Base-by-base conservation (phyloP, 2,888 invertebrate species). In the Tyria jacobaeae region DNA sequence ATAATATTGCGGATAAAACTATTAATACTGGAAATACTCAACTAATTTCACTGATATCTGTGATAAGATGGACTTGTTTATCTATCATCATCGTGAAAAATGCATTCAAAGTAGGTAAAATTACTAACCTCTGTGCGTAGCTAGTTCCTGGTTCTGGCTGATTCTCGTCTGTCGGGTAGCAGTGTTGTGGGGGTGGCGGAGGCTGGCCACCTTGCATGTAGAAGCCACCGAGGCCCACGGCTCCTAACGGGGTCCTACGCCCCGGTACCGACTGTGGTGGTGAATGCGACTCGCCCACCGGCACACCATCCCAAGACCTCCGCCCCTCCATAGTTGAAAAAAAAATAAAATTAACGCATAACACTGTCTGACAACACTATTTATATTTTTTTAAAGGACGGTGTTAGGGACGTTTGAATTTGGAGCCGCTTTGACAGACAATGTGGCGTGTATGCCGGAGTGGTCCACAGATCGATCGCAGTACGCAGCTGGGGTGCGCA, bases 151-250 rank as follows among this genome's bases (percentile, higher is more conserved):
- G 95, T 84, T 96, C 96, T 0, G 96, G 96, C 84, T 96, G 96
- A 85, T 97, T 97, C 86, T 97, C 97, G 82, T 97, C 97, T 6
- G 96, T 96, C 86, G 91, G 93, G 64, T 91, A 93, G 84, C 89
- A 95, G 89, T 82, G 96, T 84, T 95, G 95, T 41, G 94, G 94
- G 68, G 92, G 89, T 35, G 87, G 89, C 78, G 91, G 90, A 71
- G 94, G 91, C 85, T 94, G 94, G 57, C 95, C 95, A 66, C 94
- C 94, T 84, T 97, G 97, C 87, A 97, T 97, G 90, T 97, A 97
- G 89, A 97, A 97, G n/a, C 97, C 97, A 27, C 97, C 97, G 34
- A 98, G 94, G 17, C 97, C 97, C 27, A 98, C 97, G 7, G 97
- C 96, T 14, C 97, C 97, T 59, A 98, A 89, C 31, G 97, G 97